Percentiles rank a stretch among this genome's conserved stretches.
Evolutionary conservation across 2,113 vertebrate genomes (phyloP).

Genomic region (Callipepla squamata): DNA sequence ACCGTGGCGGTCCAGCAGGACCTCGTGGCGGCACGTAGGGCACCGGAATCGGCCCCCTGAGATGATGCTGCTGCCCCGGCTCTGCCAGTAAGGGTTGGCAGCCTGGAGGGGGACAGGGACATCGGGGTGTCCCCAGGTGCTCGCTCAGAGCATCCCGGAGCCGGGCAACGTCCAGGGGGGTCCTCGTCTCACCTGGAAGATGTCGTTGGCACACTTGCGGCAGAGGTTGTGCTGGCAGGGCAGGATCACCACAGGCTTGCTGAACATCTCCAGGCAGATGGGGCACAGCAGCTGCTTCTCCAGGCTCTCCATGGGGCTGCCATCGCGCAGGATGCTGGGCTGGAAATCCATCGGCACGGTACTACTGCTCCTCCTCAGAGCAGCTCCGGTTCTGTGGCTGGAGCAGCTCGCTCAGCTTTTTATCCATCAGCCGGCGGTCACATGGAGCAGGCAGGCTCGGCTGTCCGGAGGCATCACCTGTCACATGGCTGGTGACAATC

Average conservation of each 20-base stretch:
- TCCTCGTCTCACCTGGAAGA: conserved; percentile 84
- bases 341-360: conserved; percentile 78
- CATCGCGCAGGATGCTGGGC: conserved; percentile 76
- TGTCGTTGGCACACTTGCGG: conserved; percentile 92
- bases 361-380: not conserved
- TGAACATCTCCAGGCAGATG: conserved; percentile 98
- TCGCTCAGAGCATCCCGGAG: not conserved
- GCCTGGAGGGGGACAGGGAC: conserved; percentile 61
- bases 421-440: conserved; percentile 72
- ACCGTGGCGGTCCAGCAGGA: conserved; percentile 94
- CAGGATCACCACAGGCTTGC: conserved; percentile 96
- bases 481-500: conserved; percentile 73
- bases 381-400: conserved; percentile 2
- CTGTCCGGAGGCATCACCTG: conserved; percentile 67
- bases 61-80: conserved; percentile 66
- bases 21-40: conserved; percentile 95
- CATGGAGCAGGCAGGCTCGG: conserved; percentile 69
- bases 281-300: conserved; percentile 98
- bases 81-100: conserved; percentile 81
- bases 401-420: conserved; percentile 65
- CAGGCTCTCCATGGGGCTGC: conserved; percentile 89
- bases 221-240: conserved; percentile 98
- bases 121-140: fast-evolving
- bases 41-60: conserved; percentile 90
- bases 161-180: not conserved